Percentiles rank a stretch among this genome's conserved stretches.
phyloP scores from a whole-genome alignment of 2,888 invertebrate genomes.

The Drosophila neutralis region DNA sequence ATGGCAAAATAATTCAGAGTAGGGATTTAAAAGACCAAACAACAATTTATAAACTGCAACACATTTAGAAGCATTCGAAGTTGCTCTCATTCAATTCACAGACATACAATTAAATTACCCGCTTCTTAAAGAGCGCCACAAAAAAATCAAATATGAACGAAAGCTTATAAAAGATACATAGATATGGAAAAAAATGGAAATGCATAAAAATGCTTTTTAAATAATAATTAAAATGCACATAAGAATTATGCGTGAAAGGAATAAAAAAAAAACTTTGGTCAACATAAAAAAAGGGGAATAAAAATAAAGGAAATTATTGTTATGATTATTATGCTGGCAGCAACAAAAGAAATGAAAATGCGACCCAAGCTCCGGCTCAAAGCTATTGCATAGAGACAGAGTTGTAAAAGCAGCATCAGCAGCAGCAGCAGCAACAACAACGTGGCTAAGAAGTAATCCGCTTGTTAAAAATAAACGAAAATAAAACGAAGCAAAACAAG shows the following conservation, averaged over 20 bases:
- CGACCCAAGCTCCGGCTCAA: conserved; percentile 55
- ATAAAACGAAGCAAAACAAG: conserved; percentile 54
- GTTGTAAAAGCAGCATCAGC: conserved; percentile 41
- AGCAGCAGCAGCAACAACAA: conserved; percentile 15
- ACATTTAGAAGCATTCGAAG: not conserved
- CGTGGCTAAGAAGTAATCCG: conserved; percentile 68
- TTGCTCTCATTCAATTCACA: not conserved
- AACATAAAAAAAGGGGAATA: conserved; percentile 57
- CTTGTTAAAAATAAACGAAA: conserved; percentile 78
- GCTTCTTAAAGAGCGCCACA: not conserved
- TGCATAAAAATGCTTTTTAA: conserved; percentile 56
- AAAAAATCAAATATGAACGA: not conserved
- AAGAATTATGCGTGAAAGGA: conserved; percentile 51
- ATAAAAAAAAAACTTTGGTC: conserved; percentile 35
- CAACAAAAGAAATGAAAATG: conserved; percentile 61
- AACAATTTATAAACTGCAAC: not conserved
- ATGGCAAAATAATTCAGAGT: conserved; percentile 3
- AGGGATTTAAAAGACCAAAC: not conserved
- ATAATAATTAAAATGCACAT: conserved; percentile 69
- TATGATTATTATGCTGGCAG: conserved; percentile 68
- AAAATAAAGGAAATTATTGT: conserved; percentile 74
- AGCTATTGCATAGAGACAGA: conserved; percentile 60
- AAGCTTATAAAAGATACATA: conserved; percentile 15
- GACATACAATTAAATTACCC: not conserved
- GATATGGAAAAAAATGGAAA: conserved; percentile 29